Evolutionary conservation across 2,888 invertebrate species (phyloP), one percentile per base, ranked within the genome.

Genomic region (Atrina japonica): DNA sequence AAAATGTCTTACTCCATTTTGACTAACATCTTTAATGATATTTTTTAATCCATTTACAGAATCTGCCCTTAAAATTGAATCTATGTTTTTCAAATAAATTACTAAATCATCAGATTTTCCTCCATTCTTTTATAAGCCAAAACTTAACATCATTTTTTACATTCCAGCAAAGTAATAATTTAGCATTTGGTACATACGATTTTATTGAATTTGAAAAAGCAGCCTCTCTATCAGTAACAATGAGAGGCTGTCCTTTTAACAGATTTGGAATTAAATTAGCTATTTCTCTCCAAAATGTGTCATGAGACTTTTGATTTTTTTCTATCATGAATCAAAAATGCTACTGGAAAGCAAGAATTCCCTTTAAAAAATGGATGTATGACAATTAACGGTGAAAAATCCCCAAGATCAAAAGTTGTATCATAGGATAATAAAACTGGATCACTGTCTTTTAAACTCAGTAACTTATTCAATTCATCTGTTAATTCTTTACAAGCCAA

Each of bases 361-460:
- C 47, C 49, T 66, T 66, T 49, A 23, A 66, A 66, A 1, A 66
- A 14, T 11, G 40, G 40, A 23, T 65, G 65, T 21, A 52, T 64
- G 2, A 53, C 47, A 29, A 65, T 49, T 14, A 65, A 21, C 6
- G 49, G 50, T 11, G 65, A 66, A n/a, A 56, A 56, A 43, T 66
- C 65, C 0, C 55, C 56, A 21, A 66, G 18, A 9, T 56, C 18
- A 35, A 66, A 56, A 16, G 65, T 66, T 30, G 65, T 56, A 3
- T 56, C 56, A 41, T 56, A 66, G 1, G 56, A 66, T 5, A 66
- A 21, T 6, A 52, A 25, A 6, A 45, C 43, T 0, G 40, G 41
- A 6, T 55, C 64, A 18, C 30, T 30, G 9, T 47, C 29, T 21
- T 65, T 55, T 3, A 55, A 21, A 23, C 18, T 16, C 14, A 65